Evolutionary conservation across 2,113 vertebrate genomes (phyloP), one percentile per base, ranked within the genome.

Genomic region (Larimichthys polyactis): DNA sequence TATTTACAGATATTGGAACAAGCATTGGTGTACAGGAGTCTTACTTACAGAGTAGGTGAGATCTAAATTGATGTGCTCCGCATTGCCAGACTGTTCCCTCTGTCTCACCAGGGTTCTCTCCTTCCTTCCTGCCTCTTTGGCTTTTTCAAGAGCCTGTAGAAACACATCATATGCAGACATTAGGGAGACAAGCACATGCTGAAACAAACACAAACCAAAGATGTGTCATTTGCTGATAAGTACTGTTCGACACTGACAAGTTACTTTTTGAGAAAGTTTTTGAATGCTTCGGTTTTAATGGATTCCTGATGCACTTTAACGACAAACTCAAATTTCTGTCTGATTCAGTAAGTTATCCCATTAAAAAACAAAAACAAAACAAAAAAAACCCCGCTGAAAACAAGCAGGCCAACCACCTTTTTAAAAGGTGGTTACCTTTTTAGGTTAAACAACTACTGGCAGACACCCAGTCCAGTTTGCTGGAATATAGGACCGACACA

Each of bases 91-190:
- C 91, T 99, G 96, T 82, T 99, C 97, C 80, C 96, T 94, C 85
- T 98, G 97, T 79, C 97, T 96, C 87, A 97, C 95, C 91, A 99
- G 87, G 0, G 94, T 91, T 84, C 97, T 93, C 90, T 99, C 97
- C 85, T 98, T 98, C 90, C 97, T 96, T 58, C 97, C 97, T 11
- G 98, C 98, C 81, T 99, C 98, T 95, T 99, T 99, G 75, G 97
- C 98, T 79, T 98, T 99, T 90, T 99, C 98, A 85, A 99, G 95
- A 81, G 98, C 96, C 98, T 95, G 81, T 72, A 89, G 87, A 57
- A 43, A 71, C 19, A 75, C 43, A 68, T 1, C 19, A 55, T n/a
- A 72, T 2, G 1, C 49, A 75, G 8, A 70, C 27, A 68, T 17
- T 5, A 43, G 5, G 4, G 24, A n/a, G 10, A 58, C 46, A 62